Conservation (phyloP, 2,113 vertebrate species). For the Ginglymostoma cirratum region DNA sequence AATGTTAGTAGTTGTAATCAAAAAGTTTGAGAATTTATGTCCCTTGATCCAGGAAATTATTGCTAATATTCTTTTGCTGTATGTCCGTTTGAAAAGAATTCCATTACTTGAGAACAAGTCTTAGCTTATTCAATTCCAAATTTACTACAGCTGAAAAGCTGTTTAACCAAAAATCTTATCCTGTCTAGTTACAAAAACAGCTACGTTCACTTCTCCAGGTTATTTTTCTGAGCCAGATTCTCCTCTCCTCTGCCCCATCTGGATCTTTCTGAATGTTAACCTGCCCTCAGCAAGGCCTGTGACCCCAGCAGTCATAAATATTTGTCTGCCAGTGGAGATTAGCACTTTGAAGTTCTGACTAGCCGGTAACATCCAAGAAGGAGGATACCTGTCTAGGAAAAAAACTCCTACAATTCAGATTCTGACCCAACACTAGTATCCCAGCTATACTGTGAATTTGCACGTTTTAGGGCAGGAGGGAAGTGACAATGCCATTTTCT, state of each 20-base stretch:
- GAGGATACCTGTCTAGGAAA: background rate
- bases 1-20: background rate
- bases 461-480: background rate
- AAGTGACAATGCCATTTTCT: background rate
- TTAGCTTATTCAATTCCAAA: background rate
- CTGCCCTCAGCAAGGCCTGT: background rate
- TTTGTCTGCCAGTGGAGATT: background rate
- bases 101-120: background rate
- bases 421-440: background rate
- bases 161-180: background rate
- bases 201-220: background rate
- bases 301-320: background rate
- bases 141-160: background rate
- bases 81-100: background rate
- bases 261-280: background rate
- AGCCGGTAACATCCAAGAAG: background rate
- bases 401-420: background rate
- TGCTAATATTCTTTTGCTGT: no score
- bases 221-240: background rate
- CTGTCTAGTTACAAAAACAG: background rate
- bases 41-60: background rate
- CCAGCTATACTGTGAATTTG: background rate
- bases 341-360: background rate
- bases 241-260: background rate
- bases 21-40: background rate